Base-by-base conservation (phyloP, 2,888 invertebrate genomes). In the Mactromeris polynyma region DNA sequence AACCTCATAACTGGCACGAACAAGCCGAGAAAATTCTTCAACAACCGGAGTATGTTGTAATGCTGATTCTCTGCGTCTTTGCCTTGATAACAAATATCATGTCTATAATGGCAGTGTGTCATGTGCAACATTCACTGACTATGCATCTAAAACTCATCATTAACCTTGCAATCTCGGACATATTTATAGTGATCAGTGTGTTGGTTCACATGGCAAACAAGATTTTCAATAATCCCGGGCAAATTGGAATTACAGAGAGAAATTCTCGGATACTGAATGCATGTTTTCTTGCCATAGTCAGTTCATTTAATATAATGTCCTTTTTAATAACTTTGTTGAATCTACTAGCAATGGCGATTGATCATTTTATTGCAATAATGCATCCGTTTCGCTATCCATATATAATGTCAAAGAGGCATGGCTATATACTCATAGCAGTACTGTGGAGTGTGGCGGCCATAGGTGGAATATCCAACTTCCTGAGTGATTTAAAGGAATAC, bases 141-240 rank as follows among this genome's bases (percentile, higher is more conserved):
- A 95, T 93, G n/a, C 94, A 93, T 92, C 93, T 94, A 17, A 94
- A 94, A 51, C 93, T 96, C 33, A 94, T 96, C 36, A 90, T 95
- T 14, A 96, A 95, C 82, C 92, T 96, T 0, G 94, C 94, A 6
- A 78, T 91, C 3, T 94, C 95, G 0, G 95, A 96, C 85, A 92
- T 95, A 19, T 88, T 95, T 4, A 94, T 95, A 21, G 94, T 94
- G 7, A 36, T 95, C 31, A 93, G 94, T 64, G 92, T 95, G 3
- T 86, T 95, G 33, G 88, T 93, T 36, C 92, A 94, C 79, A 89
- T 94, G 51, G 51, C 95, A 54, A 95, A 94, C 86, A 94, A 93
- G 81, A 90, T 94, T 19, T 92, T 95, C 86, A 94, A 93, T 78
- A 64, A 78, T 0, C 89, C 93, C 58, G 54, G 90, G 9, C 83